Conservation (phyloP, 2,888 invertebrate genomes). For the Temnothorax rugatulus region DNA sequence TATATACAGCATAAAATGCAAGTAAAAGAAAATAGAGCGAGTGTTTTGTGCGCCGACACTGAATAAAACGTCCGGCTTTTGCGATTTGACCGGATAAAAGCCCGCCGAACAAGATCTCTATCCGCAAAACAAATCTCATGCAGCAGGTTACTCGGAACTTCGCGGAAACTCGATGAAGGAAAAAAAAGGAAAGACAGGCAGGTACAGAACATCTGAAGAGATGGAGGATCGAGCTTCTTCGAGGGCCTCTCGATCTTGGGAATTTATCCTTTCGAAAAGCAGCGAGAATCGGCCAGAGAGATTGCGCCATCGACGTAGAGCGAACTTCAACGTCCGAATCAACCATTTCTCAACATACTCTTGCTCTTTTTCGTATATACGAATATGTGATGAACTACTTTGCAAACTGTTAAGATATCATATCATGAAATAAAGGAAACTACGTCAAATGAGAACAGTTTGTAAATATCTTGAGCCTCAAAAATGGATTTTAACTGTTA, state of each 20-base stretch:
- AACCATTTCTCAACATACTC: not conserved
- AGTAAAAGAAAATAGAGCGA: slow-evolving; percentile 28
- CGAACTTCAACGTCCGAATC: slow-evolving; percentile 55
- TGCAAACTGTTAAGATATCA: not conserved
- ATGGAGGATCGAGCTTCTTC: slow-evolving; percentile 58
- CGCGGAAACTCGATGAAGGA: slow-evolving; percentile 49
- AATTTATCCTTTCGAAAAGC: slow-evolving; percentile 78
- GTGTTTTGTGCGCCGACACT: slow-evolving; percentile 27
- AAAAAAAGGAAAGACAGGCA: slow-evolving; percentile 17
- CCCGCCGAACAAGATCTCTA: slow-evolving; percentile 28
- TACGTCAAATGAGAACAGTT: not conserved
- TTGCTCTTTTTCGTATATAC: not conserved
- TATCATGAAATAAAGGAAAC: not conserved
- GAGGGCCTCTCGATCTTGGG: slow-evolving; percentile 68
- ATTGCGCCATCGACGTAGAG: slow-evolving; percentile 78
- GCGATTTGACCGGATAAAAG: slow-evolving; percentile 47
- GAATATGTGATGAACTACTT: not conserved
- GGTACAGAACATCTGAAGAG: slow-evolving; percentile 37
- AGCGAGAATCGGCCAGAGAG: slow-evolving; percentile 66
- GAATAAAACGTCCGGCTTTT: slow-evolving; percentile 46
- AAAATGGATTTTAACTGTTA: not conserved
- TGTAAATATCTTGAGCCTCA: not conserved
- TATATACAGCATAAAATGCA: not conserved
- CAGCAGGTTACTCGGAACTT: slow-evolving; percentile 24
- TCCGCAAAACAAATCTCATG: slow-evolving; percentile 60